Percentiles rank a stretch among this genome's conserved stretches.
Evolutionary conservation across 1,140 invertebrate species (phyloP).

Genomic region (Calephelis nemesis): DNA sequence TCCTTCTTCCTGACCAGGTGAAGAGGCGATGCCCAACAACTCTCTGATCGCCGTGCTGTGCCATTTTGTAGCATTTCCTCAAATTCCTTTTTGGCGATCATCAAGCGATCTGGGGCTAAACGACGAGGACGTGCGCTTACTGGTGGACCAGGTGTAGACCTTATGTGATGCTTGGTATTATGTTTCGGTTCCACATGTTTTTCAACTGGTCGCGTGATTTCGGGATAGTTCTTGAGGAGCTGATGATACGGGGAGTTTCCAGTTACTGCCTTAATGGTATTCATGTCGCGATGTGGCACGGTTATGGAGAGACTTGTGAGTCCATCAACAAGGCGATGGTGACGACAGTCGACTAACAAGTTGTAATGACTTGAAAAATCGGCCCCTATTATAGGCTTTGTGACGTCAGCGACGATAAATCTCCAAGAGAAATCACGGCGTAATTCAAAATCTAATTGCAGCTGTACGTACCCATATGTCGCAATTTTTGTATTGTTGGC

Average conservation of each 20-base stretch:
- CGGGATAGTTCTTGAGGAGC: not conserved
- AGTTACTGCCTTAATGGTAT: not conserved
- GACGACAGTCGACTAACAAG: conserved; percentile 20
- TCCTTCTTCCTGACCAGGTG: not conserved
- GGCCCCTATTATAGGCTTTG: conserved; percentile 37
- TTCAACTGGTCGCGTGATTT: not conserved
- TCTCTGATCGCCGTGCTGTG: conserved; percentile 14
- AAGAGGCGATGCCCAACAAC: not conserved
- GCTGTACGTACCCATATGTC: conserved; percentile 38
- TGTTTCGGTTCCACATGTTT: conserved; percentile 2
- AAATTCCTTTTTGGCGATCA: conserved; percentile 18
- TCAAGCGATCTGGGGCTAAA: conserved; percentile 18
- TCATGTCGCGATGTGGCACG: not conserved
- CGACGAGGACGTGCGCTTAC: conserved; percentile 20
- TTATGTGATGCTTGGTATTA: conserved; percentile 19
- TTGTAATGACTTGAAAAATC: conserved; percentile 47
- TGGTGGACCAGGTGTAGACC: conserved; percentile 15
- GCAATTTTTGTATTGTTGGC: conserved; percentile 37
- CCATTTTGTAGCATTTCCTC: conserved; percentile 20
- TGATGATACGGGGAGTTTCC: too few relatives aligned
- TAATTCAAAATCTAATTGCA: not conserved
- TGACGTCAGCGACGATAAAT: not conserved
- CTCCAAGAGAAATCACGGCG: conserved; percentile 7
- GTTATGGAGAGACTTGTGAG: conserved; percentile 2
- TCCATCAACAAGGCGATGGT: conserved; percentile 2